phyloP scores from a whole-genome alignment of 2,888 invertebrate species.

The Epinotia bilunana region DNA sequence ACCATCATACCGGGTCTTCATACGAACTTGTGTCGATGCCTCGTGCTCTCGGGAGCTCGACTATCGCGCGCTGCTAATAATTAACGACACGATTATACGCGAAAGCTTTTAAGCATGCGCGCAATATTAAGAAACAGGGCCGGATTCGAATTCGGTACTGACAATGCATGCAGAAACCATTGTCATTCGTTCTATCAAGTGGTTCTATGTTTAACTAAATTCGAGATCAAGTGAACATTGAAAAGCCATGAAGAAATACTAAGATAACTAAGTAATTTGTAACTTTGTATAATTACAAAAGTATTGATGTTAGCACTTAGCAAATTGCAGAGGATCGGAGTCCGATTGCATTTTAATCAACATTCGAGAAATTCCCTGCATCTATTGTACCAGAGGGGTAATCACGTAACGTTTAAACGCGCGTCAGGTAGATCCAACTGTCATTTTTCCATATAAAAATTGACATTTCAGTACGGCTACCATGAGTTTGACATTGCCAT shows the following conservation, averaged over 20 bases:
- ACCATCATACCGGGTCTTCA: not conserved
- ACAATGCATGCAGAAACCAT: not conserved
- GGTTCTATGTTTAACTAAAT: not conserved
- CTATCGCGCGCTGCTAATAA: slow-evolving; percentile 35
- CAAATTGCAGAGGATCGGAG: too few species aligned
- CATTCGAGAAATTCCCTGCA: too few species aligned
- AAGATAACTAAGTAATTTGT: too few species aligned
- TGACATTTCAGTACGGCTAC: too few species aligned
- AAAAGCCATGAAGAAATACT: not conserved
- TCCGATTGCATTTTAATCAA: too few species aligned
- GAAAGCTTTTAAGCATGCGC: slow-evolving; percentile 43
- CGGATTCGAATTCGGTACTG: not conserved
- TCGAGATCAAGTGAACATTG: not conserved
- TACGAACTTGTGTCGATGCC: not conserved
- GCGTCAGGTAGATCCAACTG: too few species aligned
- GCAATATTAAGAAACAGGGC: slow-evolving; percentile 13
- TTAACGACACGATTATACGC: slow-evolving; percentile 42
- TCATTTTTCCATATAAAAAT: too few species aligned
- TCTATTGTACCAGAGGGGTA: too few species aligned
- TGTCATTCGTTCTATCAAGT: not conserved
- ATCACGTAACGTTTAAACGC: too few species aligned
- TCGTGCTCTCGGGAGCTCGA: slow-evolving; percentile 14
- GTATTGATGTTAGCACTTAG: not conserved
- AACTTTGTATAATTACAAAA: too few species aligned
- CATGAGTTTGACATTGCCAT: too few species aligned